Evolutionary conservation across 2,113 vertebrate genomes (phyloP).

Genomic region (Mustela lutreola): DNA sequence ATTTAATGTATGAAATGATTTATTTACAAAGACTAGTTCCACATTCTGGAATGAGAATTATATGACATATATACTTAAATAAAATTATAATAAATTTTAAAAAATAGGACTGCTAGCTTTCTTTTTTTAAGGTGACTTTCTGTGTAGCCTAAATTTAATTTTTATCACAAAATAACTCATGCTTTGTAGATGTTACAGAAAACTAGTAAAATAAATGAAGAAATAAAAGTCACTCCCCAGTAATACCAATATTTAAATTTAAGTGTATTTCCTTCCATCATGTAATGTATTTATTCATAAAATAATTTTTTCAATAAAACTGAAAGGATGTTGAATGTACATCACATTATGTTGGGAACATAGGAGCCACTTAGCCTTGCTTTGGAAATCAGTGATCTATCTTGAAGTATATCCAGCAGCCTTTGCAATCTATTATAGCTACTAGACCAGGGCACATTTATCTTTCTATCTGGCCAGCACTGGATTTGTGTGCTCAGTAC

Average conservation of each 20-base stretch:
- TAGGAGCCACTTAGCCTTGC: neutral
- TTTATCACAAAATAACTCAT: neutral
- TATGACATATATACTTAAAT: neutral
- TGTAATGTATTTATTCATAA: conserved; percentile 14
- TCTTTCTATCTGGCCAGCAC: neutral
- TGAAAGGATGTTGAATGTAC: neutral
- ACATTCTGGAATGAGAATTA: neutral
- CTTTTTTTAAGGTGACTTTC: neutral
- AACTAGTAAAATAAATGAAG: neutral
- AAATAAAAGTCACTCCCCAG: conserved; percentile 29
- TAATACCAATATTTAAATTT: conserved; percentile 28
- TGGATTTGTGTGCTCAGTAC: neutral
- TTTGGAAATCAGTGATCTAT: conserved; percentile 2
- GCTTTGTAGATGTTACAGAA: conserved; percentile 28
- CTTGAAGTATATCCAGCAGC: neutral
- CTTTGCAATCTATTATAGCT: neutral
- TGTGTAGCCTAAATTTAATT: neutral
- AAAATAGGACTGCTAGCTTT: neutral
- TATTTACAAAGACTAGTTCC: neutral
- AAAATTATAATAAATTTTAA: neutral
- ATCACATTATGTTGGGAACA: neutral
- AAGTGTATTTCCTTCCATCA: neutral
- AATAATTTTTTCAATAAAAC: neutral
- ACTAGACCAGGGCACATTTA: neutral
- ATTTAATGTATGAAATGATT: neutral